Evolutionary conservation across 2,888 invertebrate species (phyloP).

Genomic region (Seira sanloemensis): DNA sequence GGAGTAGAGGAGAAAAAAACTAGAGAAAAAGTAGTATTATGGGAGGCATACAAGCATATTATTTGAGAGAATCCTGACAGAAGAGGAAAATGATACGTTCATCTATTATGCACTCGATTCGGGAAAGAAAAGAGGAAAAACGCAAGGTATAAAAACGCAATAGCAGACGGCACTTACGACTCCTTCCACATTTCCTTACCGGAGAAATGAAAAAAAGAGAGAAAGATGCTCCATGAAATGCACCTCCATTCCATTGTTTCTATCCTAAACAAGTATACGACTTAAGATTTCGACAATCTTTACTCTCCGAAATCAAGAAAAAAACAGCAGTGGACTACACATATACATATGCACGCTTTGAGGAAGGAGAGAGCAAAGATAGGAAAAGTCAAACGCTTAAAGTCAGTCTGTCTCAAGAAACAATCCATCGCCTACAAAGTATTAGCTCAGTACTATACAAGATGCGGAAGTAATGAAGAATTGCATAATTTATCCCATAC

Average conservation of each 20-base stretch:
- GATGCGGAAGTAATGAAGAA: background rate
- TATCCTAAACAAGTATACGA: too few relatives aligned
- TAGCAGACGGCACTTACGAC: background rate
- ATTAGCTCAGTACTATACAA: background rate
- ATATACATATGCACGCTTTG: background rate
- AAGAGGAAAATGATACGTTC: slow-evolving; percentile 47
- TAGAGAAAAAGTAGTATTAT: background rate
- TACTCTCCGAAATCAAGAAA: too few relatives aligned
- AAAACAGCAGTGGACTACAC: too few relatives aligned
- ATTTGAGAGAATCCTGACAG: slow-evolving; percentile 24
- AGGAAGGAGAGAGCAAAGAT: too few relatives aligned
- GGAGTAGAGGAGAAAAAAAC: background rate
- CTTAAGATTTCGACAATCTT: too few relatives aligned
- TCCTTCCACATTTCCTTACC: too few relatives aligned
- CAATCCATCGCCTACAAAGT: background rate
- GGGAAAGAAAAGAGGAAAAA: slow-evolving; percentile 20
- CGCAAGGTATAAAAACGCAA: background rate
- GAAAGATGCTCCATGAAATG: background rate
- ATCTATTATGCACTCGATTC: slow-evolving; percentile 67
- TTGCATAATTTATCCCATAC: slow-evolving; percentile 4
- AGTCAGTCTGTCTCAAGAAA: too few relatives aligned
- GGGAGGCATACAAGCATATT: slow-evolving; percentile 17
- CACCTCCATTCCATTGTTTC: background rate
- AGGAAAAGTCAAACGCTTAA: too few relatives aligned
- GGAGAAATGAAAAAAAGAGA: too few relatives aligned